Percentiles rank a stretch among this genome's conserved stretches.
Conservation (phyloP, 2,113 vertebrate genomes). For the Anthoscopus minutus region DNA sequence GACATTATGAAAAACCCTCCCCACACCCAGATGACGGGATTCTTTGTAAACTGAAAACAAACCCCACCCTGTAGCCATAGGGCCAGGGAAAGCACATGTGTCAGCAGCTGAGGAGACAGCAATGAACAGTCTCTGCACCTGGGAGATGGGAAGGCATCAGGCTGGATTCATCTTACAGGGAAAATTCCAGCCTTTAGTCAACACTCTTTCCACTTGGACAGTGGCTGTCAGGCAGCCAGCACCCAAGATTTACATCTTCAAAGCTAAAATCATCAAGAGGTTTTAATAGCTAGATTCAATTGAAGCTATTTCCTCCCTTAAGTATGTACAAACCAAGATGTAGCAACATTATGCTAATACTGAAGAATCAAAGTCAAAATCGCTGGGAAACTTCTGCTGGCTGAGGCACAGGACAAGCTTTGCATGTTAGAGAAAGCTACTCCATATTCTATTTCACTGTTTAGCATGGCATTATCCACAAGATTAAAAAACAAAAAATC, state of each 20-base stretch:
- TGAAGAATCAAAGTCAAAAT: conserved; percentile 25
- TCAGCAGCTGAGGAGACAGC: conserved; percentile 7
- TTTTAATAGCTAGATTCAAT: not conserved
- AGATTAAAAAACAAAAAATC: not conserved
- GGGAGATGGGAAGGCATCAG: not conserved
- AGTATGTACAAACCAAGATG: not conserved
- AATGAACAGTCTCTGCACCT: not conserved
- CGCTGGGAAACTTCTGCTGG: not conserved
- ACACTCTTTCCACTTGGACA: not conserved
- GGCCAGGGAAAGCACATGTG: not conserved
- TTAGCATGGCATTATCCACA: not conserved
- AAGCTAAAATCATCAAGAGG: not conserved
- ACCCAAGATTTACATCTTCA: not conserved
- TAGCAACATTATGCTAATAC: conserved; percentile 22
- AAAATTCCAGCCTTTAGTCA: not conserved
- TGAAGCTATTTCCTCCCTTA: conserved; percentile 7
- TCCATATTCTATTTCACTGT: not conserved
- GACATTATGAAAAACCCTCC: not conserved
- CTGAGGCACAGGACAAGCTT: not conserved
- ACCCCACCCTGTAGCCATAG: conserved; percentile 29
- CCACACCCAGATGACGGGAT: conserved; percentile 13
- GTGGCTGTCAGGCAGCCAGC: not conserved
- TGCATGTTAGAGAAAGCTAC: not conserved
- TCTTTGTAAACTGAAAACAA: conserved; percentile 37
- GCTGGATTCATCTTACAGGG: not conserved